These are phyloP conservation scores for Mobula hypostoma DNA, from an alignment of 2,113 vertebrate species.

Conservation along the genomic window DNA sequence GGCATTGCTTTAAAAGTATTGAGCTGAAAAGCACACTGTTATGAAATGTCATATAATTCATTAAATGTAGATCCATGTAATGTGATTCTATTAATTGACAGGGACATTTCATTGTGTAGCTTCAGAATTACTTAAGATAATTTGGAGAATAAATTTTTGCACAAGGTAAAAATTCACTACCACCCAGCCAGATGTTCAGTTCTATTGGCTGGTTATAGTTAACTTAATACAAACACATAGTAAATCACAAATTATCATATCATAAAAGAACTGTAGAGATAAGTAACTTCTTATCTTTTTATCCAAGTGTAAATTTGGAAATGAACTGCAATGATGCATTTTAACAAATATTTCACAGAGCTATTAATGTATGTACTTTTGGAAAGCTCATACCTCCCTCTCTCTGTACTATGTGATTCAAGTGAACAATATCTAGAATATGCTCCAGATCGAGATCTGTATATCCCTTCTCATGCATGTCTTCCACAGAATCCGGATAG, in stretches of 20 bases:
- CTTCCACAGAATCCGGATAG: constrained; percentile 86
- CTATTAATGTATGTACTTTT: background rate
- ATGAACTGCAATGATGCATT: background rate
- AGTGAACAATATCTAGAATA: constrained; percentile 83
- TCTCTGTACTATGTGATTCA: constrained; percentile 89
- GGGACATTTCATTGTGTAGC: background rate
- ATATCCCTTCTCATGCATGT: constrained; percentile 79
- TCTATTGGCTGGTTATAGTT: background rate
- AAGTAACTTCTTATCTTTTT: background rate
- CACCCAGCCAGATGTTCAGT: background rate
- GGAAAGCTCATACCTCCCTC: constrained; percentile 76
- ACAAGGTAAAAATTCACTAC: background rate
- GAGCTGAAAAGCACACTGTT: no score
- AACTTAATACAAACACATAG: background rate
- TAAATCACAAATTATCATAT: background rate
- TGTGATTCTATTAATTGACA: background rate
- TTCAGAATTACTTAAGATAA: background rate
- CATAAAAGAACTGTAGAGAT: background rate
- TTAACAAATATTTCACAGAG: background rate
- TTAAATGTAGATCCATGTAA: no score
- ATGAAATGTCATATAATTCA: no score
- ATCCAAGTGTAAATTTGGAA: background rate
- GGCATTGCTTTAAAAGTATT: no score
- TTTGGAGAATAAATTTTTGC: background rate
- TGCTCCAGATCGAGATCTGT: constrained; percentile 77